Percentiles rank a stretch among this genome's conserved stretches.
phyloP scores from a whole-genome alignment of 2,888 invertebrate species.

The Aquatica leii region DNA sequence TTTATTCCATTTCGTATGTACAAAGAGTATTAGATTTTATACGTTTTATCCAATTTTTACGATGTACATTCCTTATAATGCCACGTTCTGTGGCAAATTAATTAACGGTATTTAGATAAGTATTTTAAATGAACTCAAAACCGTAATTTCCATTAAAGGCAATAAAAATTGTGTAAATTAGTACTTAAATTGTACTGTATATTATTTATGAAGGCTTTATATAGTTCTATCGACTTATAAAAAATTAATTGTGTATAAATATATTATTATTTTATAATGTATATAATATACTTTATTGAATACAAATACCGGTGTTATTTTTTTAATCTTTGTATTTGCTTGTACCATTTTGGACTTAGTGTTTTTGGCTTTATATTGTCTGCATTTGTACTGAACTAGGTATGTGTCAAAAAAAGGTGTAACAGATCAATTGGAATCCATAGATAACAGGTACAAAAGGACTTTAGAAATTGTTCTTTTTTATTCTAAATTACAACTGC shows the following conservation, averaged over 20 bases:
- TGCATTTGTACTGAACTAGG: no score
- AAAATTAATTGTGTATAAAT: conserved; percentile 18
- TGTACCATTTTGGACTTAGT: no score
- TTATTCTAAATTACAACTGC: no score
- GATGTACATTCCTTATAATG: conserved; percentile 1
- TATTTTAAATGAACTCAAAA: neutral
- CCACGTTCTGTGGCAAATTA: neutral
- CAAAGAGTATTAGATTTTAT: neutral
- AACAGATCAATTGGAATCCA: no score
- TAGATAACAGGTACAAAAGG: no score
- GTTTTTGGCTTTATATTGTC: no score
- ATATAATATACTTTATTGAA: conserved; percentile 16
- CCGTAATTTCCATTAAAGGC: neutral
- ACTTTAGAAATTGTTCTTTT: no score
- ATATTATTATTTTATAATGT: conserved; percentile 20
- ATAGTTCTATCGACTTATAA: neutral
- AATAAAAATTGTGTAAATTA: no score
- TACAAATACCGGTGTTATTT: no score
- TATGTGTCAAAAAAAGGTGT: no score
- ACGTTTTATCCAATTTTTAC: conserved; percentile 4
- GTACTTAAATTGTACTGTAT: neutral
- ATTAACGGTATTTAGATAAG: no score
- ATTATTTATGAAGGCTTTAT: conserved; percentile 5
- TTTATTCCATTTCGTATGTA: neutral
- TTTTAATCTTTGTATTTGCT: no score